Percentiles rank a stretch among this genome's conserved stretches.
Conservation (phyloP, 1,140 invertebrate species). For the Theocolax elegans region DNA sequence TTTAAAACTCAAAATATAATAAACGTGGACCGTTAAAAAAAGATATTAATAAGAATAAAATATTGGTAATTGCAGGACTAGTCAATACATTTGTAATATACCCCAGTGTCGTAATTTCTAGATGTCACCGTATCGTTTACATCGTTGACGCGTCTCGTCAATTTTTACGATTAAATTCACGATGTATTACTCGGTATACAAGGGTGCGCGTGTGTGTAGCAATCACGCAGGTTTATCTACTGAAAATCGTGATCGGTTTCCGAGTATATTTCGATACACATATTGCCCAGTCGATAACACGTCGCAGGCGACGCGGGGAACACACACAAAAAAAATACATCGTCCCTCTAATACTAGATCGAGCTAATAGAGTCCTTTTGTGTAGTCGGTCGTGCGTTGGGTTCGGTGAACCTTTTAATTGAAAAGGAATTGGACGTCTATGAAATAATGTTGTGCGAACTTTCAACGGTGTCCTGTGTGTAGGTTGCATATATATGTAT, state of each 20-base stretch:
- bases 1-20: no score
- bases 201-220: not conserved
- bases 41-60: no score
- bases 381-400: not conserved
- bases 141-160: not conserved
- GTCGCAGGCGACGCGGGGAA: no score
- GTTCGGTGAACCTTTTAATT: conserved; percentile 1
- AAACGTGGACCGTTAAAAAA: no score
- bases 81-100: no score
- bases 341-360: no score
- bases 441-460: not conserved
- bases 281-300: not conserved
- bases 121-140: not conserved
- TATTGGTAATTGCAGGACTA: no score
- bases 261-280: not conserved
- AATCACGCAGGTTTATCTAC: not conserved
- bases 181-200: not conserved
- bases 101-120: no score
- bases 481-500: no score
- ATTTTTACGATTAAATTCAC: not conserved
- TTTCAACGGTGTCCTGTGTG: no score
- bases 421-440: not conserved
- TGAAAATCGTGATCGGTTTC: not conserved
- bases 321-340: no score
- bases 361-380: conserved; percentile 5